Percentiles rank a stretch among this genome's conserved stretches.
Evolutionary conservation across 2,797 vertebrate species (phyloP).

Genomic region (Micropoecilia bifurca): DNA sequence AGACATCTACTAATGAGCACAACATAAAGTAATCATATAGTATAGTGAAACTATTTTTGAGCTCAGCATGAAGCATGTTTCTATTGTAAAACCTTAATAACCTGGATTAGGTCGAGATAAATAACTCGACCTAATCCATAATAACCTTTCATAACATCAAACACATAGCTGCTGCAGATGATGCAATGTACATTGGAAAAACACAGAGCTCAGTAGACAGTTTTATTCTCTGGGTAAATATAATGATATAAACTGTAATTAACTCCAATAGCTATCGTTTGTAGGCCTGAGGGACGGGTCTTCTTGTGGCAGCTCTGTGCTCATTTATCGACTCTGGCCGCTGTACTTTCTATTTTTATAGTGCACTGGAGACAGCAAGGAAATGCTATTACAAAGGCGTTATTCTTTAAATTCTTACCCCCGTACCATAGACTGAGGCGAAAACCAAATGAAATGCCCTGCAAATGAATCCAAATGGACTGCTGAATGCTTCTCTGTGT

Average conservation of each 20-base stretch:
- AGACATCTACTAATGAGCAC: background rate
- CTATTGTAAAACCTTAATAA: conserved; percentile 50
- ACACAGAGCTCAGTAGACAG: conserved; percentile 60
- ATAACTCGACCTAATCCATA: too few relatives aligned
- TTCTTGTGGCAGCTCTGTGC: conserved; percentile 64
- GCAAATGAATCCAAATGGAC: conserved; percentile 75
- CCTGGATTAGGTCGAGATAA: too few relatives aligned
- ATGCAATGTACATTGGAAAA: conserved; percentile 54
- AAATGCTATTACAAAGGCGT: conserved; percentile 75
- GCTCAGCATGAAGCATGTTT: conserved; percentile 20
- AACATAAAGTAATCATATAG: background rate
- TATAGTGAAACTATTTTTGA: background rate
- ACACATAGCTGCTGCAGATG: conserved; percentile 9
- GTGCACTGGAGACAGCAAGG: conserved; percentile 67
- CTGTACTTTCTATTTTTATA: conserved; percentile 70
- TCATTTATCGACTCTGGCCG: conserved; percentile 70
- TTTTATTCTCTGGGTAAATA: conserved; percentile 79
- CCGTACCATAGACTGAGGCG: conserved; percentile 61
- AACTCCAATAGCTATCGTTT: conserved; percentile 77
- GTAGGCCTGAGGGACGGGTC: conserved; percentile 72
- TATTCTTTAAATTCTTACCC: conserved; percentile 49
- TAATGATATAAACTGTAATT: conserved; percentile 82
- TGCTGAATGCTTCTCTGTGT: conserved; percentile 43
- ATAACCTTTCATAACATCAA: conserved; percentile 44
- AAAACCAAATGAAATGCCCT: conserved; percentile 76